phyloP scores from a whole-genome alignment of 2,113 vertebrate genomes.

The Pleuronectes platessa region DNA sequence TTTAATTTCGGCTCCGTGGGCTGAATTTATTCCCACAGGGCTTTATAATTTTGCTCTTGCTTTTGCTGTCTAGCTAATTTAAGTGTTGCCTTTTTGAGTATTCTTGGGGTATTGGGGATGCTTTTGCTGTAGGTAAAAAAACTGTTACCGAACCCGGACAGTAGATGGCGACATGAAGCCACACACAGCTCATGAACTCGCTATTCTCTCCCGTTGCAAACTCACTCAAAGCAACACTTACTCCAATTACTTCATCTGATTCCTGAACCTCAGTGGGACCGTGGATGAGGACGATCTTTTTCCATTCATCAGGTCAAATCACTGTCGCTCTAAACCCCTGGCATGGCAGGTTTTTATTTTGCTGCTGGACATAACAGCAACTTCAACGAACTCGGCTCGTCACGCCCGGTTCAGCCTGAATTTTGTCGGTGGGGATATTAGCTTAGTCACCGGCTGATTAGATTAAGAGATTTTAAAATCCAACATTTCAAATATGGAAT shows the following conservation, averaged over 20 bases:
- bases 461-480: too few relatives aligned
- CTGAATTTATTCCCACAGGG: too few relatives aligned
- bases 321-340: too few relatives aligned
- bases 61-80: too few relatives aligned
- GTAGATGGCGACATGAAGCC: slow-evolving; percentile 29
- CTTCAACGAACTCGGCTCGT: not conserved
- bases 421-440: slow-evolving; percentile 1
- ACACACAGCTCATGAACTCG: not conserved
- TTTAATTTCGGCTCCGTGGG: too few relatives aligned
- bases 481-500: too few relatives aligned
- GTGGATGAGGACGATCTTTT: too few relatives aligned
- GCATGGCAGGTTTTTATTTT: not conserved
- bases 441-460: not conserved
- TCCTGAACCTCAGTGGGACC: too few relatives aligned
- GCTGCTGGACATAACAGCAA: slow-evolving; percentile 30
- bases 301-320: too few relatives aligned
- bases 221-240: too few relatives aligned
- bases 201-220: too few relatives aligned
- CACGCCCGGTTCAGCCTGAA: slow-evolving; percentile 11
- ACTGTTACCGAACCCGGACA: not conserved
- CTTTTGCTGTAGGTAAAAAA: not conserved
- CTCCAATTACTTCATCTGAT: too few relatives aligned
- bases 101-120: not conserved
- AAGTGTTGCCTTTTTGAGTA: not conserved
- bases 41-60: not conserved